These are phyloP conservation scores for Salarias fasciatus DNA, from an alignment of 2,797 vertebrate species.

Conservation along the genomic window DNA sequence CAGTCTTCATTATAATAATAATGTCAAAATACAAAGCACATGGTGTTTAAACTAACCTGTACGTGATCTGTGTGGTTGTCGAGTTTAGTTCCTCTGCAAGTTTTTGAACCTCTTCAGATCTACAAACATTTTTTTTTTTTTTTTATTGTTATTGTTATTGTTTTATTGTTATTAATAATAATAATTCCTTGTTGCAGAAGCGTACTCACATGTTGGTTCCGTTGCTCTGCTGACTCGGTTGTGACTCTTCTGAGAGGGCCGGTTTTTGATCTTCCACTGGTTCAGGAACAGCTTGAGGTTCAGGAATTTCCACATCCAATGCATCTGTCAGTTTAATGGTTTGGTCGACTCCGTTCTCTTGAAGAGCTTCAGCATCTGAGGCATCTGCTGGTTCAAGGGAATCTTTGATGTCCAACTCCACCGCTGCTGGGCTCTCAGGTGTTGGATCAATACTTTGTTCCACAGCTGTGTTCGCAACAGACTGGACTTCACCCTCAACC, in stretches of 20 bases:
- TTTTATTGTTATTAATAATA: too few species aligned
- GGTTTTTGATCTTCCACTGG: slow-evolving; percentile 17
- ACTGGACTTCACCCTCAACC: slow-evolving; percentile 16
- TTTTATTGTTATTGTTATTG: too few species aligned
- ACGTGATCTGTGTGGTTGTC: background rate
- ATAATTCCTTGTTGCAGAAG: background rate
- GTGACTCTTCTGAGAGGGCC: slow-evolving; percentile 12
- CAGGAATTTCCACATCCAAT: slow-evolving; percentile 17
- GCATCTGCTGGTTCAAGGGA: slow-evolving; percentile 12
- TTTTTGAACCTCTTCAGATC: slow-evolving; percentile 24
- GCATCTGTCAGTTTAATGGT: slow-evolving; percentile 42
- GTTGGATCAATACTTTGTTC: slow-evolving; percentile 23
- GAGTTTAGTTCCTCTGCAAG: background rate
- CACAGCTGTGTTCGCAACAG: slow-evolving; percentile 1
- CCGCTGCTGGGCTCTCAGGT: background rate
- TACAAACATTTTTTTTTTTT: too few species aligned
- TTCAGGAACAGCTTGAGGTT: slow-evolving; percentile 24
- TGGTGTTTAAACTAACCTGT: slow-evolving; percentile 28
- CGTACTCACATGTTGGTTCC: slow-evolving; percentile 44
- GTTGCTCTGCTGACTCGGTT: slow-evolving; percentile 15
- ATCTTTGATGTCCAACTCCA: slow-evolving; percentile 15
- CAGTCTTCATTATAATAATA: too few species aligned
- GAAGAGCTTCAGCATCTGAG: slow-evolving; percentile 16
- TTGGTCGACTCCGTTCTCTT: background rate
- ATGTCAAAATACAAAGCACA: background rate